Base-by-base conservation (phyloP, 2,888 invertebrate species). In the Melinaea marsaeus region DNA sequence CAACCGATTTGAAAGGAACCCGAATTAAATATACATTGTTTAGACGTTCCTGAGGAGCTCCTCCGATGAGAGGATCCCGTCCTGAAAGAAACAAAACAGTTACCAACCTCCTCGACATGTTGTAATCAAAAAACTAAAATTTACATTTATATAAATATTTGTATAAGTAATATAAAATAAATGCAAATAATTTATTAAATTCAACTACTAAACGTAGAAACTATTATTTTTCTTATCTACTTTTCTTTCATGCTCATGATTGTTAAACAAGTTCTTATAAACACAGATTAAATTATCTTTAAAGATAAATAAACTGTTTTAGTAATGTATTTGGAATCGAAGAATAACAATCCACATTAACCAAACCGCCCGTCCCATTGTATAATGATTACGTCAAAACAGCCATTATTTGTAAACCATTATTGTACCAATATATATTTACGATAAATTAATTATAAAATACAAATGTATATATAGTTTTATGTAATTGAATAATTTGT, bases 31-130 rank as follows among this genome's bases (percentile, higher is more conserved):
- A 56, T 47, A 58, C 60, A 76, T 67, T 57, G 59, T 76, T 85
- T 87, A 88, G 71, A 81, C 80, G 77, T 89, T 91, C 78, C 91
- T 86, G 70, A 92, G 86, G 47, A 92, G 83, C 77, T 93, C 93
- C 33, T 92, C 92, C 35, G 92, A 80, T 64, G 92, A 86, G 51
- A 93, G 84, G 79, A 90, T 83, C 57, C 92, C 92, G 71, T 93
- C 93, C 86, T 92, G 91, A 55, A 91, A 89, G 67, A 79, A 81
- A 72, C 69, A 42, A 42, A 6, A 42, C 42, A 42, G 2, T 42
- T 42, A 42, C 7, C 7, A 42, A 42, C 42, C 2, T 2, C 7
- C 37, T 22, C 22, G 22, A 22, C 22, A 22, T 22, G 22, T 22
- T 22, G 22, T 22, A 22, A 22, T 22, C 22, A 22, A 22, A 22